A percentile compares a stretch with the other conserved stretches of the same genome.
Evolutionary conservation across 2,113 vertebrate genomes (phyloP).

Genomic region (Lethenteron reissneri): DNA sequence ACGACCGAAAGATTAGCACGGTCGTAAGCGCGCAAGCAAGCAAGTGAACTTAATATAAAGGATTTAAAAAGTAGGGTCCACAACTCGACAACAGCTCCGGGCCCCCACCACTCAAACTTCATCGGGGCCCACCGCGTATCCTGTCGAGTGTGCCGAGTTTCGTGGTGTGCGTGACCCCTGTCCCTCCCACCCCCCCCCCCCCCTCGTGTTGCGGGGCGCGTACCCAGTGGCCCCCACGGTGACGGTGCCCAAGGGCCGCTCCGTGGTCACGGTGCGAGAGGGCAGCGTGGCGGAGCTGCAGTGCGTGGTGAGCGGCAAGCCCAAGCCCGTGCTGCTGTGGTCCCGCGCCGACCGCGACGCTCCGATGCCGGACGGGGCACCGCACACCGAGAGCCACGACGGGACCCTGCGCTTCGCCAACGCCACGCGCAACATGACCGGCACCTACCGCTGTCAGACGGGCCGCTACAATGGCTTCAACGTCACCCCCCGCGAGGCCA

Average conservation of each 20-base stretch:
- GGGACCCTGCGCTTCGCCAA: constrained; percentile 53
- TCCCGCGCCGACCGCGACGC: constrained; percentile 63
- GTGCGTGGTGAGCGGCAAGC: constrained; percentile 69
- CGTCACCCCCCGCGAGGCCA: constrained; percentile 56
- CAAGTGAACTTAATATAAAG: too few species aligned
- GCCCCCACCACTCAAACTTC: too few species aligned
- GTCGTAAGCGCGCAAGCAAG: too few species aligned
- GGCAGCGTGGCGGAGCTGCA: constrained; percentile 51
- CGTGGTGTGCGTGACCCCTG: not conserved
- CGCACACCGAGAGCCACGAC: constrained; percentile 39
- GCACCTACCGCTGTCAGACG: constrained; percentile 72
- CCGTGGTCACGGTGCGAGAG: constrained; percentile 45
- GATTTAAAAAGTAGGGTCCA: too few species aligned
- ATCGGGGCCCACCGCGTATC: not conserved
- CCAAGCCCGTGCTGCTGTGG: constrained; percentile 71
- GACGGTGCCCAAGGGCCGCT: constrained; percentile 43
- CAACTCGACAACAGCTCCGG: too few species aligned
- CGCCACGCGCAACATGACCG: constrained; percentile 59
- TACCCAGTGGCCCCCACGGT: constrained; percentile 55
- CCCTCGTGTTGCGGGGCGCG: not conserved
- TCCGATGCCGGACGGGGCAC: constrained; percentile 45
- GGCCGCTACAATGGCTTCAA: constrained; percentile 89
- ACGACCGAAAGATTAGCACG: too few species aligned
- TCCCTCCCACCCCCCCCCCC: not conserved
- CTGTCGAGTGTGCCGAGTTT: not conserved